Evolutionary conservation across 2,888 invertebrate genomes (phyloP), one percentile per base, ranked within the genome.

Genomic region (Microctonus brassicae): DNA sequence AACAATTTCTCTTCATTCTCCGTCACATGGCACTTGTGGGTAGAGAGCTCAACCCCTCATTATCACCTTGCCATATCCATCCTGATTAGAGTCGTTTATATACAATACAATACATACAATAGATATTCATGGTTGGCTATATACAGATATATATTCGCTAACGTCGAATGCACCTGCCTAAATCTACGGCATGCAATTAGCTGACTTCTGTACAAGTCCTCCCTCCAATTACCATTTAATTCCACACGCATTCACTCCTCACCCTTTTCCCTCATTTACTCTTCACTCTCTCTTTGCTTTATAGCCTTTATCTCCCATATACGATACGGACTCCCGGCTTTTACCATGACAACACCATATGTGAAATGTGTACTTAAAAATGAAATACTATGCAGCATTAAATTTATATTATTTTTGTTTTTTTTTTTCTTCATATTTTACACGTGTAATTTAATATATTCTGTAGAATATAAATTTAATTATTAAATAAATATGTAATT

Each of bases 1-100:
- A 73, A 72, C 78, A 73, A 78, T 78, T 76, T 73, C 70, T 78
- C 78, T 78, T 78, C 78, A 78, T 78, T 78, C 76, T 66, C 72
- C 74, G 73, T 62, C 75, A 66, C 69, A 73, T 77, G 76, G 73
- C 73, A 74, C 73, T 61, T 33, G 57, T 20, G 64, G 72, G 66
- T 68, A 66, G 69, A 1, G 4, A 17, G 47, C 47, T 52, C 70
- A 42, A 66, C 74, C 73, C 69, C 78, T 78, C 76, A 78, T 78
- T 78, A 78, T 77, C 78, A 73, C 75, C 74, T 65, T 26, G 69
- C 75, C 76, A 73, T 78, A 78, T 77, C 76, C 76, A 78, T 78
- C 74, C 78, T 78, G 76, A 77, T 78, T 78, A 77, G 73, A 68
- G 71, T 47, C 47, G 17, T 47, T 9, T 58, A 55, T 47, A n/a